Evolutionary conservation across 2,113 vertebrate species (phyloP).

Genomic region (rat (Rattus norvegicus)): GRCr8 NC_086030.1:36615001-36615500

Average conservation of each 20-base stretch:
- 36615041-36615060: neutral
- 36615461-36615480: too few relatives aligned
- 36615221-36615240: neutral
- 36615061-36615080: neutral
- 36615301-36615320: neutral
- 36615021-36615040: neutral
- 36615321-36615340: neutral
- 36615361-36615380: neutral
- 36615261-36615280: neutral
- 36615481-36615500: neutral
- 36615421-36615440: neutral
- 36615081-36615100: neutral
- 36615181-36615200: neutral
- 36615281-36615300: neutral
- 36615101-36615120: neutral
- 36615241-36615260: fast-evolving
- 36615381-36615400: neutral
- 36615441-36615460: neutral
- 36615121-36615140: neutral
- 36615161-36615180: neutral
- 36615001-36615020: neutral
- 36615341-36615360: neutral
- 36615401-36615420: neutral
- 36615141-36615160: too few relatives aligned
- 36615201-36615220: fast-evolving